A percentile compares a stretch with the other conserved stretches of the same genome.
Conservation (phyloP, 64 coral and sea anemone species). For the Acropora tenuis region DNA sequence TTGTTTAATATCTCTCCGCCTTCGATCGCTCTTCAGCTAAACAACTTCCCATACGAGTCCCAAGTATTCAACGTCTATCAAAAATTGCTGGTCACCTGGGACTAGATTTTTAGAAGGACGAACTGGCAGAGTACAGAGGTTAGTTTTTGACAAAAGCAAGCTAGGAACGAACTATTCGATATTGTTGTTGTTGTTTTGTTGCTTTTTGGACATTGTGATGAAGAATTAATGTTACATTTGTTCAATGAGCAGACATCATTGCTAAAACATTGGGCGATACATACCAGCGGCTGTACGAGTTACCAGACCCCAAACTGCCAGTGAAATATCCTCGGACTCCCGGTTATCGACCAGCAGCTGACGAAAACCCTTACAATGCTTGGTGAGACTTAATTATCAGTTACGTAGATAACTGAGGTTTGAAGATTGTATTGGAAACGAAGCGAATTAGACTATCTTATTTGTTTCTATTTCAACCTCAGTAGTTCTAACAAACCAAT, state of each 20-base stretch:
- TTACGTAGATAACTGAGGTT: no score
- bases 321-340: slow-evolving; percentile 56
- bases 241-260: background rate
- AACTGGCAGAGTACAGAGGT: background rate
- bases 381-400: slow-evolving; percentile 20
- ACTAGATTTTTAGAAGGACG: background rate
- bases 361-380: slow-evolving; percentile 58
- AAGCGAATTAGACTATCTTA: no score
- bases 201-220: background rate
- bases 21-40: background rate
- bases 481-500: no score
- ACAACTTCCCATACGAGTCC: background rate
- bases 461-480: no score
- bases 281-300: slow-evolving; percentile 16
- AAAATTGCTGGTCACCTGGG: background rate
- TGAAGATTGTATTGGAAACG: no score
- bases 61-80: background rate
- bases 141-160: background rate
- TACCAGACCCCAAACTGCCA: slow-evolving; percentile 49
- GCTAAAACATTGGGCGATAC: slow-evolving; percentile 1
- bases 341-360: slow-evolving; percentile 33
- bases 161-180: no score
- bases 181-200: no score
- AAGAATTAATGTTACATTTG: background rate
- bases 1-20: background rate